These are phyloP conservation scores for Microctonus brassicae DNA, from an alignment of 2,888 invertebrate species.

Conservation along the genomic window DNA sequence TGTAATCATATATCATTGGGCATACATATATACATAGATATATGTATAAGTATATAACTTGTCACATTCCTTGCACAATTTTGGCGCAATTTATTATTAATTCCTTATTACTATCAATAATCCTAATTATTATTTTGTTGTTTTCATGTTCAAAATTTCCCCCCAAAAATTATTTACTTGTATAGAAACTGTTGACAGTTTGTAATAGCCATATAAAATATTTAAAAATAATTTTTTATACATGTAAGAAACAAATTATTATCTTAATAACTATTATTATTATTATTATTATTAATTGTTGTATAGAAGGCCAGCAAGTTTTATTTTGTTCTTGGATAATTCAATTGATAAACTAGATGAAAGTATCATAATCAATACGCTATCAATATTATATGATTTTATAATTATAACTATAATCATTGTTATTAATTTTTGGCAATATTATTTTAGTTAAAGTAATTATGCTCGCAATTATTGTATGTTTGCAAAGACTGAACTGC, in stretches of 20 bases:
- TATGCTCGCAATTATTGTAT: conserved; percentile 62
- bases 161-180: not conserved
- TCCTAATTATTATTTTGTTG: no score
- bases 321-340: not conserved
- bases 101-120: no score
- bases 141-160: not conserved
- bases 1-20: conserved; percentile 24
- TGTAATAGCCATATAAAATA: not conserved
- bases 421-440: conserved; percentile 51
- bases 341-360: conserved; percentile 45
- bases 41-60: no score
- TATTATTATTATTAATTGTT: conserved; percentile 41
- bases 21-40: conserved; percentile 57
- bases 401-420: conserved; percentile 46
- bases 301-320: not conserved
- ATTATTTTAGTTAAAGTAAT: conserved; percentile 52
- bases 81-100: conserved; percentile 55
- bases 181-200: not conserved
- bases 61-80: conserved; percentile 61
- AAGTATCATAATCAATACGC: conserved; percentile 52
- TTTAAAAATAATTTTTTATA: conserved; percentile 5
- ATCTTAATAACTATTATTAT: conserved; percentile 41
- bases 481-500: conserved; percentile 68
- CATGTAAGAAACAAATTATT: conserved; percentile 29
- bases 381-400: conserved; percentile 50